Evolutionary conservation across 2,797 vertebrate genomes (phyloP).

Genomic region (Halcyon chelicuti): DNA sequence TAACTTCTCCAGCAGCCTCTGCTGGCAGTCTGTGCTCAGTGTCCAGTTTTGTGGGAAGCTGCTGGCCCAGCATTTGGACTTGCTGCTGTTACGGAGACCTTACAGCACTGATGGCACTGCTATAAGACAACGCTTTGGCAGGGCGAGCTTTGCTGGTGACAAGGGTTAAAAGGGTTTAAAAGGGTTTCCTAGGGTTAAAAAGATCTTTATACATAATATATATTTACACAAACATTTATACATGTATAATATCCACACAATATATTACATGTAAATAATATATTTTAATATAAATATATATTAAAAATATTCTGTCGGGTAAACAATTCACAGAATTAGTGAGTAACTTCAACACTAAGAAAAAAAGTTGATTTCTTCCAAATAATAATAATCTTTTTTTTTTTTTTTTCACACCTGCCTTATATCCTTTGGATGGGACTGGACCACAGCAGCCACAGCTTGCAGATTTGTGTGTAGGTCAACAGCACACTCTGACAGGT

Average conservation of each 20-base stretch:
- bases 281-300: background rate
- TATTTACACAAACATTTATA: background rate
- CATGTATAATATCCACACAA: background rate
- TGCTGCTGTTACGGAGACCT: background rate
- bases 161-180: no score
- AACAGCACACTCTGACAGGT: background rate
- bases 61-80: background rate
- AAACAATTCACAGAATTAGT: no score
- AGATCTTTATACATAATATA: background rate
- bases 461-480: fast-evolving
- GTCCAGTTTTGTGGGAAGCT: background rate
- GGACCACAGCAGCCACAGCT: background rate
- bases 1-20: background rate
- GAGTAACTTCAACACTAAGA: no score
- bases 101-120: fast-evolving
- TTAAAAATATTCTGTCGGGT: background rate
- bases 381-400: background rate
- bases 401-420: background rate
- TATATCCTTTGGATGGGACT: background rate
- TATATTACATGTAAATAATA: background rate
- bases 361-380: no score
- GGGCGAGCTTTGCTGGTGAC: background rate
- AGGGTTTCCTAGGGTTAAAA: background rate
- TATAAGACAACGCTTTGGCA: fast-evolving
- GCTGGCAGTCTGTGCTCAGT: background rate